These are phyloP conservation scores for Actinemys pallida DNA, from an alignment of 2,113 vertebrate species.

Conservation along the genomic window DNA sequence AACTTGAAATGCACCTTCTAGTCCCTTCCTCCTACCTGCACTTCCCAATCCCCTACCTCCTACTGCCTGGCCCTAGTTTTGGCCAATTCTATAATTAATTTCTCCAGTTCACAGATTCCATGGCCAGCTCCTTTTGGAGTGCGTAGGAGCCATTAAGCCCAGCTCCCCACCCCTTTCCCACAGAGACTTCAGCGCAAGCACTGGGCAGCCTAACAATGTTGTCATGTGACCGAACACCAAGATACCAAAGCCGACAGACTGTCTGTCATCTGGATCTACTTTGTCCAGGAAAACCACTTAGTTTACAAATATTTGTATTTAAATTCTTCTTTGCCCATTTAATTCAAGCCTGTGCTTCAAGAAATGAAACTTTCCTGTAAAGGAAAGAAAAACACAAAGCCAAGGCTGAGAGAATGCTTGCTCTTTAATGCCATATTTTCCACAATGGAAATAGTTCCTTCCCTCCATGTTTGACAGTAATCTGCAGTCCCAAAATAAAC, in stretches of 20 bases:
- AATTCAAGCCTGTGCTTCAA: constrained; percentile 42
- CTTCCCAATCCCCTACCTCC: neutral
- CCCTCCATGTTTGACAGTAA: constrained; percentile 20
- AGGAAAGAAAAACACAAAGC: constrained; percentile 33
- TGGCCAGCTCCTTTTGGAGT: neutral
- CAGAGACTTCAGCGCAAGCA: rapidly evolving
- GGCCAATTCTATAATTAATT: neutral
- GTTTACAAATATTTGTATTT: constrained; percentile 75
- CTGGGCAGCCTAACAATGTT: neutral
- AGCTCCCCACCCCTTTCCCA: neutral
- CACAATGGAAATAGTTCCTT: constrained; percentile 48
- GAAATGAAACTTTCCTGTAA: constrained; percentile 51
- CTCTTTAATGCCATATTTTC: constrained; percentile 56
- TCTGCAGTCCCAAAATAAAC: constrained; percentile 31
- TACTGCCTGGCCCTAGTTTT: neutral
- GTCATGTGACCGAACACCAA: neutral
- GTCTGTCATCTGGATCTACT: constrained; percentile 74
- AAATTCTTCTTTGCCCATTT: constrained; percentile 47
- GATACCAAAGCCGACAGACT: neutral
- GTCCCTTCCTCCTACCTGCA: neutral
- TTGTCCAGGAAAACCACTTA: constrained; percentile 71
- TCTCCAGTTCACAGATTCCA: neutral
- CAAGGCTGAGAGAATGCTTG: neutral
- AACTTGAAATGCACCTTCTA: neutral
- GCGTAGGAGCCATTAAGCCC: rapidly evolving